Conservation (phyloP, 2,888 invertebrate species). For the Apodemia mormo region DNA sequence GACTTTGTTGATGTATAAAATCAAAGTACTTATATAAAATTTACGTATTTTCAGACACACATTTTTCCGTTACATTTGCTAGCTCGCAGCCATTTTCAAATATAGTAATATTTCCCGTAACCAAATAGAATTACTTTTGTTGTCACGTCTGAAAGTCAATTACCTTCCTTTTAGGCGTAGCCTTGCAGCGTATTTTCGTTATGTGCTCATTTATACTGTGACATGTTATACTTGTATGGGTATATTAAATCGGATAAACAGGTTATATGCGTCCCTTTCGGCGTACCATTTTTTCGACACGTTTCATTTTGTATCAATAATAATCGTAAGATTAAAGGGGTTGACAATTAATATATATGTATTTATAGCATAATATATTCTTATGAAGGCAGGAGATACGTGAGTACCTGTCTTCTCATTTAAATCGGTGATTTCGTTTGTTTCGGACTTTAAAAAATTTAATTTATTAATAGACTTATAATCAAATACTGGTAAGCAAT, state of each 20-base stretch:
- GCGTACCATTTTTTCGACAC: neutral
- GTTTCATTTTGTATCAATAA: neutral
- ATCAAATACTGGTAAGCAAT: too few species aligned
- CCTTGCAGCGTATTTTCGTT: neutral
- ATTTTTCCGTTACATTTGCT: constrained; percentile 2
- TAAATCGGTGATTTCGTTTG: too few species aligned
- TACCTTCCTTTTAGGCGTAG: neutral
- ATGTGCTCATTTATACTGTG: neutral
- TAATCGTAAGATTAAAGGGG: neutral
- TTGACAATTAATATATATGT: neutral
- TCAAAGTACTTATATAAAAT: neutral
- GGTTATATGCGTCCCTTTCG: neutral
- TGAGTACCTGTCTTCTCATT: too few species aligned
- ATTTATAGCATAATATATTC: too few species aligned
- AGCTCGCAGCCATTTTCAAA: constrained; percentile 3
- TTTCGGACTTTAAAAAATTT: too few species aligned
- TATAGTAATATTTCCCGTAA: constrained; percentile 7
- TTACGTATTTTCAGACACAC: neutral
- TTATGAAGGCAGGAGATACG: too few species aligned
- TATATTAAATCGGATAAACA: neutral
- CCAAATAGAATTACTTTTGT: constrained; percentile 13
- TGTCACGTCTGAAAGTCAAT: constrained; percentile 15
- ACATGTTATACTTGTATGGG: neutral
- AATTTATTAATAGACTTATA: too few species aligned
- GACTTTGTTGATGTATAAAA: neutral